phyloP scores from a whole-genome alignment of 2,797 vertebrate species.

The Pampus argenteus region DNA sequence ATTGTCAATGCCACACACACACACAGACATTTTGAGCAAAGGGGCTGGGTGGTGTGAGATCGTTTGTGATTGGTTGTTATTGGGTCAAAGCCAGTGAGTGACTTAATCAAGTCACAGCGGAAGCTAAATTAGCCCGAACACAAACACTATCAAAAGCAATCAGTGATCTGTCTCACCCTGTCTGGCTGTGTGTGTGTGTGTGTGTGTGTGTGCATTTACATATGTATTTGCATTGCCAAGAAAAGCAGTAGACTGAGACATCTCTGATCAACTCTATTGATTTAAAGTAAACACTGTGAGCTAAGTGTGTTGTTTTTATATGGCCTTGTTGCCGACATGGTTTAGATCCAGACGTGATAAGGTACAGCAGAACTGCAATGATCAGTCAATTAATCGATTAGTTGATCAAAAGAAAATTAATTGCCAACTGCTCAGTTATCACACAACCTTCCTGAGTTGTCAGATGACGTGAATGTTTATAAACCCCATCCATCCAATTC shows the following conservation, averaged over 20 bases:
- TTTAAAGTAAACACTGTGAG: slow-evolving; percentile 14
- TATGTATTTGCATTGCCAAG: slow-evolving; percentile 9
- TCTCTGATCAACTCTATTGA: slow-evolving; percentile 27
- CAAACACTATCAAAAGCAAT: slow-evolving; percentile 66
- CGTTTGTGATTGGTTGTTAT: slow-evolving; percentile 60
- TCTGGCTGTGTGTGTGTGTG: slow-evolving; percentile 15
- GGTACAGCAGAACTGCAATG: neutral
- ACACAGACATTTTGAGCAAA: slow-evolving; percentile 20
- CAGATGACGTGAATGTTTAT: no score
- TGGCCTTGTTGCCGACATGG: neutral
- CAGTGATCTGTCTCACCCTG: slow-evolving; percentile 34
- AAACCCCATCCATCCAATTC: no score
- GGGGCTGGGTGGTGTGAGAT: slow-evolving; percentile 25
- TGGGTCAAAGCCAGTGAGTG: slow-evolving; percentile 65
- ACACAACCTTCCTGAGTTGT: no score
- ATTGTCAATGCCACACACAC: slow-evolving; percentile 43
- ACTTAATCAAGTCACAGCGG: slow-evolving; percentile 71
- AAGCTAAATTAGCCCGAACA: slow-evolving; percentile 66
- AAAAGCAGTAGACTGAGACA: slow-evolving; percentile 10
- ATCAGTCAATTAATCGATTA: no score
- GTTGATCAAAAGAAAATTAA: no score
- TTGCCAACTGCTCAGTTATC: no score
- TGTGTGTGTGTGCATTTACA: slow-evolving; percentile 14
- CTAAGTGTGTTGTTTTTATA: slow-evolving; percentile 1
- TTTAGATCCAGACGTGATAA: slow-evolving; percentile 1